phyloP scores from a whole-genome alignment of 1,140 invertebrate genomes.

The Nixonia krombeini region DNA sequence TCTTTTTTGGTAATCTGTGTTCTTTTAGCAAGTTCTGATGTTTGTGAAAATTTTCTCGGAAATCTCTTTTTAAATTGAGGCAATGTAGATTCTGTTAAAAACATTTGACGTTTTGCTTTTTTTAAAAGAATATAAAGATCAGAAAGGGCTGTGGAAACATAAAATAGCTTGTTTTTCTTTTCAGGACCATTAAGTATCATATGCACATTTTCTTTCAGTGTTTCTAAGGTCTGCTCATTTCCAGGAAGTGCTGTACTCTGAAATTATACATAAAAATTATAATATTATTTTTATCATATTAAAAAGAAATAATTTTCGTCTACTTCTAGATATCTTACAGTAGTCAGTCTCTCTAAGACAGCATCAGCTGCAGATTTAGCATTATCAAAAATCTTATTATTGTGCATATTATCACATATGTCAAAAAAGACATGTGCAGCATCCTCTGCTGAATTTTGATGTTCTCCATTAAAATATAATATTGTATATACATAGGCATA shows the following conservation, averaged over 20 bases:
- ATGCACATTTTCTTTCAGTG: constrained; percentile 64
- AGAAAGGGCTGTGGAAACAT: constrained; percentile 74
- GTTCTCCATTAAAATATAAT: constrained; percentile 81
- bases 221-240: constrained; percentile 58
- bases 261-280: constrained; percentile 40
- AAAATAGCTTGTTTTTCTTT: constrained; percentile 64
- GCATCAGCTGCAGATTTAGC: constrained; percentile 75
- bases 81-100: constrained; percentile 52
- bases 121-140: constrained; percentile 74
- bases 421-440: constrained; percentile 73
- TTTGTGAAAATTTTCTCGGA: constrained; percentile 73
- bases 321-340: no score
- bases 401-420: constrained; percentile 75
- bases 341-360: constrained; percentile 73
- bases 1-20: constrained; percentile 72
- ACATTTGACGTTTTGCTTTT: constrained; percentile 63
- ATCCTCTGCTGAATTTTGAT: constrained; percentile 75
- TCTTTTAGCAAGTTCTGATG: constrained; percentile 59
- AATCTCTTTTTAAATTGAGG: constrained; percentile 65
- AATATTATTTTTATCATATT: constrained; percentile 11
- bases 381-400: constrained; percentile 76
- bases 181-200: constrained; percentile 71
- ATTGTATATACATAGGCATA: constrained; percentile 77
- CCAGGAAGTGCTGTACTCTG: constrained; percentile 64
- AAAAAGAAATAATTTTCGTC: no score